A percentile compares a stretch with the other conserved stretches of the same genome.
phyloP scores from a whole-genome alignment of 64 coral and sea anemone species.

The Hydrozoanthus tunicans region DNA sequence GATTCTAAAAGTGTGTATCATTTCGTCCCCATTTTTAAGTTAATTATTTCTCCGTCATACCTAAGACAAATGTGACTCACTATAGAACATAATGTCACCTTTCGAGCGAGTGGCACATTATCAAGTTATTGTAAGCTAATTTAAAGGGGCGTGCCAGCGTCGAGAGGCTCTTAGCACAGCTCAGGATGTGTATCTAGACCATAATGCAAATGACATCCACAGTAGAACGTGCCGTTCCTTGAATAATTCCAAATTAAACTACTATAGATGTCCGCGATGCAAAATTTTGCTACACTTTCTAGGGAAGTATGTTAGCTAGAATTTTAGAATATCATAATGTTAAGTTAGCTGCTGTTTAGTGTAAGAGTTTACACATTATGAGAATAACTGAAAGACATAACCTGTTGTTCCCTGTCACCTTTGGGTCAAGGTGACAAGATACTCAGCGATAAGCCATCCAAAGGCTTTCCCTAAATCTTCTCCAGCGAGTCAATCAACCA shows the following conservation, averaged over 20 bases:
- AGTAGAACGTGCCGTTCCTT: conserved; percentile 4
- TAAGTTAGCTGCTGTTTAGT: background rate
- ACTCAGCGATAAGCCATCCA: conserved; percentile 46
- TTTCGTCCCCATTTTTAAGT: conserved; percentile 80
- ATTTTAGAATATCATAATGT: background rate
- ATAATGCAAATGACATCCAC: conserved; percentile 69
- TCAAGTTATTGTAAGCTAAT: conserved; percentile 97
- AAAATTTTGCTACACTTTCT: background rate
- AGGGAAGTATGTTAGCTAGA: background rate
- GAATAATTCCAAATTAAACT: background rate
- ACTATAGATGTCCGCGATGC: background rate
- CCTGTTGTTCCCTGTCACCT: conserved; percentile 34
- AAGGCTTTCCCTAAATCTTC: conserved; percentile 45
- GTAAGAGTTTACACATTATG: conserved; percentile 3
- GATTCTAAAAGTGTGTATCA: conserved; percentile 64
- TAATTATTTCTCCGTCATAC: conserved; percentile 88
- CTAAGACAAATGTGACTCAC: conserved; percentile 76
- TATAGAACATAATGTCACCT: conserved; percentile 87
- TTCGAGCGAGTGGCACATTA: conserved; percentile 91
- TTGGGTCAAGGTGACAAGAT: conserved; percentile 61
- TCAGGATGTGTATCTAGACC: conserved; percentile 89
- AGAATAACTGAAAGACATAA: background rate
- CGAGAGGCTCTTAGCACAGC: conserved; percentile 87
- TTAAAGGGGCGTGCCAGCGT: conserved; percentile 90
- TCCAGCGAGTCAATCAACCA: conserved; percentile 47